These are phyloP conservation scores for Tribolium castaneum DNA, from an alignment of 1,140 invertebrate species.

Conservation along the genomic window DNA sequence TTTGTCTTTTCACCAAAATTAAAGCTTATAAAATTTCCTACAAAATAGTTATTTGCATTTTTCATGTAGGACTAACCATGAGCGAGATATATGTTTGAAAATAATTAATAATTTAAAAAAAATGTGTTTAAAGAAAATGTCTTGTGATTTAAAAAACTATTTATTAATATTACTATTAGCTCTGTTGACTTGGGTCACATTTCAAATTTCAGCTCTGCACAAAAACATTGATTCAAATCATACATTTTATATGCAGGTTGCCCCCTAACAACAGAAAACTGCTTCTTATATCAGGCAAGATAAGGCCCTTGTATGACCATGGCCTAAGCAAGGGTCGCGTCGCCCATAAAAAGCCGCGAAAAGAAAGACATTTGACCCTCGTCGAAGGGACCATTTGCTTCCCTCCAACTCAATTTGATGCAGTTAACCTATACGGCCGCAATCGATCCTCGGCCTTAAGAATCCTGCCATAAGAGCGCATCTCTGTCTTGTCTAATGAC, in stretches of 20 bases:
- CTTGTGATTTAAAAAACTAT: too few relatives aligned
- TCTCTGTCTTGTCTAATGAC: slow-evolving; percentile 43
- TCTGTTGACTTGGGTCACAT: slow-evolving; percentile 14
- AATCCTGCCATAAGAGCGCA: background rate
- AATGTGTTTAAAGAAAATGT: too few relatives aligned
- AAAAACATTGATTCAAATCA: slow-evolving; percentile 42
- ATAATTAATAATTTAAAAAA: too few relatives aligned
- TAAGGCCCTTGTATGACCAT: slow-evolving; percentile 38
- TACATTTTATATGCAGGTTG: slow-evolving; percentile 47
- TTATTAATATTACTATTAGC: too few relatives aligned
- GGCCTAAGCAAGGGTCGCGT: slow-evolving; percentile 42
- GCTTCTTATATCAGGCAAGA: slow-evolving; percentile 37
- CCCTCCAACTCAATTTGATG: slow-evolving; percentile 45
- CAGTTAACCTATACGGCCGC: slow-evolving; percentile 41
- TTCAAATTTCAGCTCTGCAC: background rate
- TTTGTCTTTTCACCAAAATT: too few relatives aligned
- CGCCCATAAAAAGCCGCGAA: slow-evolving; percentile 52
- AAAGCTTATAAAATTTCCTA: too few relatives aligned
- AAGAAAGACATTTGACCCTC: slow-evolving; percentile 54
- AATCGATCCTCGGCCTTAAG: slow-evolving; percentile 23
- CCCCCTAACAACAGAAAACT: slow-evolving; percentile 41
- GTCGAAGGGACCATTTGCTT: slow-evolving; percentile 13
- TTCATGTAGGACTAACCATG: too few relatives aligned
- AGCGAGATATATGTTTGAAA: too few relatives aligned
- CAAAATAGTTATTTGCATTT: too few relatives aligned